Base-by-base conservation (phyloP, 2,113 vertebrate species). In the Girardinichthys multiradiatus region DNA sequence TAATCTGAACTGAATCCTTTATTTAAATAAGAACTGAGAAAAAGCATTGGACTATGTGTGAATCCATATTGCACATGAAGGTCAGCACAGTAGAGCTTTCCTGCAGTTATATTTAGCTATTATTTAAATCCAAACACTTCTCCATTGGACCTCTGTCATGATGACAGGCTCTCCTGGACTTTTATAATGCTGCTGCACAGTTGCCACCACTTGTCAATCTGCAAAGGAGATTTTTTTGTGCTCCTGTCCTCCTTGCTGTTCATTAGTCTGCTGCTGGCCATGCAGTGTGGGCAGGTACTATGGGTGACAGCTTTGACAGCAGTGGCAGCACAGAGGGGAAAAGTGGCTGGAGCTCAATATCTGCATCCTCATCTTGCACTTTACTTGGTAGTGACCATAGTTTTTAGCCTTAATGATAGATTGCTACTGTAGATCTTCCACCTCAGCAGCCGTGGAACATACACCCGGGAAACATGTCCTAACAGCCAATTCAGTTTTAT, bases 201-300 rank as follows among this genome's bases (percentile, higher is more conserved):
- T 82, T 80, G 51, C 30, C 68, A 72, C 57, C 54, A 81, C 76
- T 77, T 80, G 79, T 89, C 85, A 82, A 58, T 64, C 65, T 28
- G 19, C 35, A 29, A 27, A 45, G 58, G 60, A 48, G 58, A 75
- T 54, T 68, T 75, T 5, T 62, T 57, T 39, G 70, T 70, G 75
- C 51, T 78, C 13, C 66, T 81, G 42, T 74, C 73, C 58, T 80
- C 3, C 29, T 1, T 64, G 37, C 73, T 82, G 69, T 79, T 90
- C 77, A 82, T 90, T 87, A 86, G 86, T 74, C 69, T 54, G 64
- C 80, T 79, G 78, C 69, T 68, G 88, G 54, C 70, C 70, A 33
- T 45, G 45, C 60, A 64, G 72, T 76, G 72, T 64, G 68, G 35
- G 61, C 70, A 64, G 62, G 27, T n/a, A 74, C 48, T 27, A 15